These are phyloP conservation scores for Eretmocerus hayati DNA, from an alignment of 2,888 invertebrate genomes.

Conservation along the genomic window DNA sequence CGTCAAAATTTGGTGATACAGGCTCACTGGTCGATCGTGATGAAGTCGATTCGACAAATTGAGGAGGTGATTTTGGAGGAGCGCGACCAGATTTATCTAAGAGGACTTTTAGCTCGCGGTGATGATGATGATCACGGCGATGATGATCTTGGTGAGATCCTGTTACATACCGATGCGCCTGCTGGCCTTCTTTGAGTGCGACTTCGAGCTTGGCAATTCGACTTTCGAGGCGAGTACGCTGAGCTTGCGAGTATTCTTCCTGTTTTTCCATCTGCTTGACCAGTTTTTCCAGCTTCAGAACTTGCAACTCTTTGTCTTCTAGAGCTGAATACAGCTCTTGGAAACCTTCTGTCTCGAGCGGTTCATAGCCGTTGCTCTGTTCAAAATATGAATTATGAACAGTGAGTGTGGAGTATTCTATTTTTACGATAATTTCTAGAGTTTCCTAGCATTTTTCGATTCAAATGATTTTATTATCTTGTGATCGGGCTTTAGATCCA, in stretches of 20 bases:
- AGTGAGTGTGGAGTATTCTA: too few relatives aligned
- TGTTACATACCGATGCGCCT: constrained; percentile 37
- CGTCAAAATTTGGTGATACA: too few relatives aligned
- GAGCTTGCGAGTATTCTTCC: constrained; percentile 53
- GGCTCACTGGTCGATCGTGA: neutral
- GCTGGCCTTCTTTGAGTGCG: constrained; percentile 41
- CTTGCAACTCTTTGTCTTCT: constrained; percentile 53
- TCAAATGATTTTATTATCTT: too few relatives aligned
- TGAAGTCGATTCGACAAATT: too few relatives aligned
- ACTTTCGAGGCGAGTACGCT: constrained; percentile 54
- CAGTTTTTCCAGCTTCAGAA: constrained; percentile 52
- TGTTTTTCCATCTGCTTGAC: constrained; percentile 54
- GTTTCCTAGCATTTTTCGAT: too few relatives aligned
- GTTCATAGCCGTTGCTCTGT: too few relatives aligned
- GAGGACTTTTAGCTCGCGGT: neutral
- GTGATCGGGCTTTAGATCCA: too few relatives aligned
- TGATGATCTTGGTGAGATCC: neutral
- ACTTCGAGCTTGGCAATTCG: constrained; percentile 54
- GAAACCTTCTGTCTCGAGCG: too few relatives aligned
- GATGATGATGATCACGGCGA: constrained; percentile 1
- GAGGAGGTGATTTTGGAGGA: neutral
- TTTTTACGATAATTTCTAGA: too few relatives aligned
- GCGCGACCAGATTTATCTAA: neutral
- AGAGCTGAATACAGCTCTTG: constrained; percentile 50
- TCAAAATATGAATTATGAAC: too few relatives aligned